Base-by-base conservation (phyloP, 2,888 invertebrate species). In the Holacanthella duospinosa region DNA sequence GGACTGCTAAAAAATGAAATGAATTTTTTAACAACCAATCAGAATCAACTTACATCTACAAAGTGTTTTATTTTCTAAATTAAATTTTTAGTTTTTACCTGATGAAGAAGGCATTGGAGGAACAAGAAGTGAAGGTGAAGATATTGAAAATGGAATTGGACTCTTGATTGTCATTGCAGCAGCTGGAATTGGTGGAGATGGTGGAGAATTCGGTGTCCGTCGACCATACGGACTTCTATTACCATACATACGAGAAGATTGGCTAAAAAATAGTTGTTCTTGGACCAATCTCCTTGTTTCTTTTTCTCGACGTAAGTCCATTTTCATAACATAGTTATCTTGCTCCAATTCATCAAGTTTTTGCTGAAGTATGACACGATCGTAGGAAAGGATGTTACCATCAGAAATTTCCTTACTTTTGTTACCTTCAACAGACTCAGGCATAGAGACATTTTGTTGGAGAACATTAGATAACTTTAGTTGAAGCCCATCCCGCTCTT, bases 401-500 rank as follows among this genome's bases (percentile, higher is more conserved):
- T 59, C 29, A 57, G 61, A 21, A 44, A 43, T 27, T 58, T 67
- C 43, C 54, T 57, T 36, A 43, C 66, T 54, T 60, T 61, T 64
- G 55, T 64, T 60, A 1, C 28, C 57, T 44, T 66, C 64, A n/a
- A n/a, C n/a, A n/a, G n/a, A n/a, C 43, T 66, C 66, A 29, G 64
- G 62, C 4, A 66, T 56, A 29, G 54, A 59, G 3, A 66, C 90
- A 71, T 85, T 85, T 43, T 86, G 82, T 55, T 90, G 81, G 62
- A 92, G 80, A 12, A 89, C 86, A 74, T 89, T 88, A 0, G 91
- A 91, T 6, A 93, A 78, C 68, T 88, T 84, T 65, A 92, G 77
- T 74, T 92, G 92, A 60, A 93, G 77, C 0, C 88, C 88, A 75
- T 93, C 92, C 61, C 92, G 82, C 76, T 92, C 92, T 76, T 91